A percentile compares a stretch with the other conserved stretches of the same genome.
Evolutionary conservation across 1,140 invertebrate species (phyloP).

Genomic region (Dryas iulia): DNA sequence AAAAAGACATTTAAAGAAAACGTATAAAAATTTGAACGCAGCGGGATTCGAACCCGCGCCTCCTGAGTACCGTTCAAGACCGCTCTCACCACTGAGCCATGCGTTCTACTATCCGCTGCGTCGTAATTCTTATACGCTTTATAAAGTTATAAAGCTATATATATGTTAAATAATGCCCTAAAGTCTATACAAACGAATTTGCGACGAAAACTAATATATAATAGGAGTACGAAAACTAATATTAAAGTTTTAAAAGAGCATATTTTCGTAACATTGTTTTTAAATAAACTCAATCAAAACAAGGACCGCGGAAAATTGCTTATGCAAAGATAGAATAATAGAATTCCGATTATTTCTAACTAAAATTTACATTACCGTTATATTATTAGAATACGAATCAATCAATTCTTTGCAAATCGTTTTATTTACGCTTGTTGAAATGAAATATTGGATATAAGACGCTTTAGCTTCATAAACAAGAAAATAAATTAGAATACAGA

Average conservation of each 20-base stretch:
- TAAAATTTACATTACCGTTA: background rate
- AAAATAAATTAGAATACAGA: background rate
- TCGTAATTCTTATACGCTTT: too few relatives aligned
- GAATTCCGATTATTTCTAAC: background rate
- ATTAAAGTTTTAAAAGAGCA: background rate
- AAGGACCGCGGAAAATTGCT: background rate
- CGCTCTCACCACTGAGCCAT: too few relatives aligned
- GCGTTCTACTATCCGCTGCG: too few relatives aligned
- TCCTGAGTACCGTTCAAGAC: too few relatives aligned
- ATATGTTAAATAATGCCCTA: too few relatives aligned
- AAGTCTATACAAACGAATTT: too few relatives aligned
- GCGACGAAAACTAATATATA: too few relatives aligned
- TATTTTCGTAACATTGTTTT: background rate
- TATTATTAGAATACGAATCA: background rate
- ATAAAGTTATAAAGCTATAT: too few relatives aligned
- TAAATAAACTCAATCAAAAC: background rate
- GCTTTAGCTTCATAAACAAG: background rate
- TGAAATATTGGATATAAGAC: background rate
- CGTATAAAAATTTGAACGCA: too few relatives aligned
- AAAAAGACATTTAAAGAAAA: too few relatives aligned
- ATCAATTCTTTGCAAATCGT: background rate
- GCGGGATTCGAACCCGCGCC: too few relatives aligned
- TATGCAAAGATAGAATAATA: background rate
- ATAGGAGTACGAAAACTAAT: too few relatives aligned
- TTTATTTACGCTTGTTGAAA: background rate